phyloP scores from a whole-genome alignment of 2,888 invertebrate genomes.

The Scaptomyza tumidula region DNA sequence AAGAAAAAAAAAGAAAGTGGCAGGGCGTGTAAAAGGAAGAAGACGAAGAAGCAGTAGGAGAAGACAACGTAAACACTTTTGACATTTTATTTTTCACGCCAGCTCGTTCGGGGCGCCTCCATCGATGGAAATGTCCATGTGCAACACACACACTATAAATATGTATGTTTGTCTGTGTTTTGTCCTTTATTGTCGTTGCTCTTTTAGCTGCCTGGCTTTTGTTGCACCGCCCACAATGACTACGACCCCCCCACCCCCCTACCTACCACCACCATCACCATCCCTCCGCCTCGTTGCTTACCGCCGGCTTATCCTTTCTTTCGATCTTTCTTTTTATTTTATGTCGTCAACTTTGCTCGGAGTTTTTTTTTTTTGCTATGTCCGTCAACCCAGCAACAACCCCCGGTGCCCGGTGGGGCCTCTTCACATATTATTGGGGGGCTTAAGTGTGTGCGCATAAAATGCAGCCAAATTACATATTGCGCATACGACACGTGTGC shows the following conservation, averaged over 20 bases:
- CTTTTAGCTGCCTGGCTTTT: slow-evolving; percentile 60
- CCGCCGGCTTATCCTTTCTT: not conserved
- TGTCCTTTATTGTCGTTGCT: slow-evolving; percentile 55
- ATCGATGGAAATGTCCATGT: slow-evolving; percentile 37
- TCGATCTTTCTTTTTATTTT: not conserved
- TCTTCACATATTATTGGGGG: slow-evolving; percentile 40
- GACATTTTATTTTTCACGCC: slow-evolving; percentile 78
- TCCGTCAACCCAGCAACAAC: not conserved
- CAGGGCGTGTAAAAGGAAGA: not conserved
- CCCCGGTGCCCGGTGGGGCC: not conserved
- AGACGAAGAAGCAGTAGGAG: slow-evolving; percentile 1
- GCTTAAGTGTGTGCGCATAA: slow-evolving; percentile 56
- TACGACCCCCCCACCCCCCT: not conserved
- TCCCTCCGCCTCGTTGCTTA: too few relatives aligned
- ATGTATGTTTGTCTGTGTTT: slow-evolving; percentile 21
- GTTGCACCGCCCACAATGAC: slow-evolving; percentile 38
- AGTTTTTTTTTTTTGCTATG: slow-evolving; percentile 27
- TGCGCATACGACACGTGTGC: slow-evolving; percentile 64
- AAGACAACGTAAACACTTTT: slow-evolving; percentile 75
- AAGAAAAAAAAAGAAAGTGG: slow-evolving; percentile 16
- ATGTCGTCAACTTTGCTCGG: slow-evolving; percentile 20
- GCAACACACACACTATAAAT: slow-evolving; percentile 4
- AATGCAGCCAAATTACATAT: slow-evolving; percentile 59
- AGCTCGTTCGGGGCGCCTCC: slow-evolving; percentile 51
- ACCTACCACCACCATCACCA: too few relatives aligned